Conservation (phyloP, 2,888 invertebrate genomes). For the Tipula lateralis region DNA sequence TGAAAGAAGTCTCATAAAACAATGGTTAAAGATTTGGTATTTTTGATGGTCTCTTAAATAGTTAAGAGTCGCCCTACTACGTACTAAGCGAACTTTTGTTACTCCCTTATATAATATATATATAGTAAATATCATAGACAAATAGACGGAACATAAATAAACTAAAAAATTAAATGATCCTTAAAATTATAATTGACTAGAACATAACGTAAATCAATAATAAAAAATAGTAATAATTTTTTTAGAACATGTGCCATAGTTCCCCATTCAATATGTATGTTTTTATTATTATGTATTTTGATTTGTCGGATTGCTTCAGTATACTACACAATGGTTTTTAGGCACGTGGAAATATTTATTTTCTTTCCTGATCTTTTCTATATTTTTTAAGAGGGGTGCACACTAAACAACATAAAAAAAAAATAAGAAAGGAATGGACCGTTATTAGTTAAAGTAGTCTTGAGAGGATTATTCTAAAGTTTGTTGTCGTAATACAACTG, state of each 20-base stretch:
- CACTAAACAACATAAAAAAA: neutral
- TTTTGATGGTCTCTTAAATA: too few relatives aligned
- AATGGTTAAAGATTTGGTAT: too few relatives aligned
- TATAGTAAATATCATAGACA: neutral
- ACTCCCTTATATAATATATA: neutral
- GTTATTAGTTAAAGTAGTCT: neutral
- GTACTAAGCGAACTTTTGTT: too few relatives aligned
- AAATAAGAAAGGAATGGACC: neutral
- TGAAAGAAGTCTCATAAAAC: too few relatives aligned
- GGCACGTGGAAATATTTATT: neutral
- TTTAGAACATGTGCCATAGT: neutral
- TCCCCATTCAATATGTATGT: neutral
- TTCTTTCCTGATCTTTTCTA: neutral
- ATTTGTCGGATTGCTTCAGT: neutral
- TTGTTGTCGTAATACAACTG: neutral
- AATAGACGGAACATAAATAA: neutral
- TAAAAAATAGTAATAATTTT: neutral
- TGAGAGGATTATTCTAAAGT: neutral
- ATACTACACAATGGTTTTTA: neutral
- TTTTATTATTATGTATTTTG: neutral
- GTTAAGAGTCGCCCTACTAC: too few relatives aligned
- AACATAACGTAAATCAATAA: neutral
- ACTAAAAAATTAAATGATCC: neutral
- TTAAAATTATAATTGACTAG: slow-evolving; percentile 9
- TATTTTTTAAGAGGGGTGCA: neutral